phyloP scores from a whole-genome alignment of 2,888 invertebrate species.

The Pristionchus exspectatus region DNA sequence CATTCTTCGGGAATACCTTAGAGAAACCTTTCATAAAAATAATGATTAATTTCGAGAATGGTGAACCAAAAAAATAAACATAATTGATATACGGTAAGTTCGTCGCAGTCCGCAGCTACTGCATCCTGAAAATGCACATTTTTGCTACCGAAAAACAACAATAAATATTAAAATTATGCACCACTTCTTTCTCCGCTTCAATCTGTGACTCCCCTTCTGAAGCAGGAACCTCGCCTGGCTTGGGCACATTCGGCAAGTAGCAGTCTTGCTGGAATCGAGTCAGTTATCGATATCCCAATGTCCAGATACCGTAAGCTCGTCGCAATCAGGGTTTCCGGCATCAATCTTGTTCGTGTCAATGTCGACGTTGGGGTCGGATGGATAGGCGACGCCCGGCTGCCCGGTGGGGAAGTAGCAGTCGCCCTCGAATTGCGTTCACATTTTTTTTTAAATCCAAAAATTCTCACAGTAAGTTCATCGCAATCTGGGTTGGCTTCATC shows the following conservation, averaged over 20 bases:
- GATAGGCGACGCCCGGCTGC: background rate
- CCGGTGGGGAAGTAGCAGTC: background rate
- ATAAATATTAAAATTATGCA: background rate
- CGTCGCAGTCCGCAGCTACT: background rate
- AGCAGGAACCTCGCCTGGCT: background rate
- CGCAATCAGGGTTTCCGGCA: background rate
- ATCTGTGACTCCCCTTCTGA: background rate
- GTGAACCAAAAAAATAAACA: too few relatives aligned
- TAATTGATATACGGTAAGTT: background rate
- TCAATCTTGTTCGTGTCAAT: background rate
- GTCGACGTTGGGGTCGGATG: background rate
- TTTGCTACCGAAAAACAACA: too few relatives aligned
- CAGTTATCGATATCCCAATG: background rate
- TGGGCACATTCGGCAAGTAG: background rate
- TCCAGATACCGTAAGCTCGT: background rate
- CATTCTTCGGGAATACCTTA: background rate
- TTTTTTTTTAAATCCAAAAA: background rate
- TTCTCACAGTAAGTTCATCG: background rate
- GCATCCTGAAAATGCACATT: background rate
- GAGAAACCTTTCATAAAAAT: too few relatives aligned
- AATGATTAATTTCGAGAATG: background rate
- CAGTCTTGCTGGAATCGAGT: background rate
- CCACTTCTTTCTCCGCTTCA: background rate
- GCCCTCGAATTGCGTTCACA: background rate
- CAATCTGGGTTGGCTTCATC: background rate